Conservation (phyloP, 2,888 invertebrate genomes). For the Boloria selene region DNA sequence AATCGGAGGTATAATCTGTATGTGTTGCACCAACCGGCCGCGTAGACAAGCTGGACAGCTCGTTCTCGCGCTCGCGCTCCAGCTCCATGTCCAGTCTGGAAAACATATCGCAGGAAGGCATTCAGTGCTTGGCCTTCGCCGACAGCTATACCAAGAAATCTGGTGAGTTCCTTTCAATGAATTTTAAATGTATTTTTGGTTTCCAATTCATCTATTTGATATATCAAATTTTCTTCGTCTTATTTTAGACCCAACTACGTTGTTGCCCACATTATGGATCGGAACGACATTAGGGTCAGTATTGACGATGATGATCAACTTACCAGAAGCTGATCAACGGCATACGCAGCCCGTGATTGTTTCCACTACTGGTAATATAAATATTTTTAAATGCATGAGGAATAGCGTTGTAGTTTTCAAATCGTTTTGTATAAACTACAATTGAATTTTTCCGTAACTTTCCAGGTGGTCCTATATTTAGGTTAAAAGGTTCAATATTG, state of each 20-base stretch:
- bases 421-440: background rate
- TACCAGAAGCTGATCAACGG: constrained; percentile 90
- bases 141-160: constrained; percentile 97
- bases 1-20: constrained; percentile 58
- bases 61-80: constrained; percentile 97
- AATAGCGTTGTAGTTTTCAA: no score
- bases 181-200: background rate
- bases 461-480: constrained; percentile 96
- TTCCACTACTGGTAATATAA: constrained; percentile 88
- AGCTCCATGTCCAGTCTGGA: constrained; percentile 99
- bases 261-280: constrained; percentile 96
- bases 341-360: constrained; percentile 93
- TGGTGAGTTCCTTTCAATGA: constrained; percentile 83
- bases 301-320: constrained; percentile 94
- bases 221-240: background rate
- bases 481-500: constrained; percentile 96
- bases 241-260: constrained; percentile 88
- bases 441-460: constrained; percentile 34
- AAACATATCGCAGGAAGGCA: constrained; percentile 97
- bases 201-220: background rate
- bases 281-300: constrained; percentile 98
- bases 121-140: constrained; percentile 97
- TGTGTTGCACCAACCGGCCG: constrained; percentile 82
- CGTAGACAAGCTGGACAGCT: constrained; percentile 97
- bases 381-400: background rate